A percentile compares a stretch with the other conserved stretches of the same genome.
These are phyloP conservation scores for Vidua chalybeata DNA, from an alignment of 2,113 vertebrate species.

Conservation along the genomic window DNA sequence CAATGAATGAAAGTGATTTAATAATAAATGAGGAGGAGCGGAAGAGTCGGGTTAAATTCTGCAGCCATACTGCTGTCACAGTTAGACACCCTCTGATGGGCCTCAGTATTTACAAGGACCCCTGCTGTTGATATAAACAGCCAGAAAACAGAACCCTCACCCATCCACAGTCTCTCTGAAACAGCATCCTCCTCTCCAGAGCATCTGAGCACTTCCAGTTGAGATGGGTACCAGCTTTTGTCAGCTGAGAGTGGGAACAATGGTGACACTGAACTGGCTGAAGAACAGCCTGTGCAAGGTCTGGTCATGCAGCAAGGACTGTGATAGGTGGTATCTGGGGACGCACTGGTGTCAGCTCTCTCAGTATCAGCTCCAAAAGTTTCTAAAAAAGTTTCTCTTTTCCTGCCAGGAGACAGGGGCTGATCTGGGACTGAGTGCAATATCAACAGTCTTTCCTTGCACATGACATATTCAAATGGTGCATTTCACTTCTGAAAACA, in stretches of 20 bases:
- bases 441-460: not conserved
- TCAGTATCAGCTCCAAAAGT: not conserved
- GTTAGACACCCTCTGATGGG: not conserved
- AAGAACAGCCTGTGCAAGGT: not conserved
- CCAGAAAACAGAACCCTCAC: not conserved
- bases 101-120: not conserved
- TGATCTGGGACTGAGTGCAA: not conserved
- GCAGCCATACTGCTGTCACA: not conserved
- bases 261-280: not conserved
- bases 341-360: fast-evolving
- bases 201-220: not conserved
- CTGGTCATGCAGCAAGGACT: not conserved
- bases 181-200: fast-evolving
- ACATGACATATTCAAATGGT: not conserved
- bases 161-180: not conserved
- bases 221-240: not conserved
- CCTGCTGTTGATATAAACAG: not conserved
- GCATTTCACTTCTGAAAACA: not conserved
- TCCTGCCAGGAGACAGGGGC: fast-evolving
- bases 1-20: not conserved
- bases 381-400: not conserved
- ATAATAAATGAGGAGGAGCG: not conserved
- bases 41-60: not conserved
- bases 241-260: not conserved
- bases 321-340: fast-evolving